Base-by-base conservation (phyloP, 2,797 vertebrate genomes). In the Pseudopleuronectes americanus region DNA sequence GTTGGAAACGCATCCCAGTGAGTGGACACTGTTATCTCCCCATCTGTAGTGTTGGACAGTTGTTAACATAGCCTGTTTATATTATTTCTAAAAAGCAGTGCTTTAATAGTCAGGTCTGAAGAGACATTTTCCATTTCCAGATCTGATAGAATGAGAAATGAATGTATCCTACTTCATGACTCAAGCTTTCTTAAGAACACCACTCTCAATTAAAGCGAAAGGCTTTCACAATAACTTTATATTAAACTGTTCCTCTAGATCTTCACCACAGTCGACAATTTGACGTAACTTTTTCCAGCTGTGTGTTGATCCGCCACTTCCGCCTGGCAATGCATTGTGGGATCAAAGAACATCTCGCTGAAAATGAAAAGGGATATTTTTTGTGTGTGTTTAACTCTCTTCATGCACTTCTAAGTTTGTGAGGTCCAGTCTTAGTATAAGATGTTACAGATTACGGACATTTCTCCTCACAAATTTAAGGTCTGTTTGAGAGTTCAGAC, bases 141-240 rank as follows among this genome's bases (percentile, higher is more conserved):
- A 26, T n/a, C 31, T 10, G 31, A 33, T 33, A 10, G 31, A 9
- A 33, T 8, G 31, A 72, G 6, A 43, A 62, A 53, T n/a, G 19
- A 68, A 19, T 23, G 19, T 33, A 10, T 33, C 31, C 31, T 4
- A 45, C 4, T 22, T 33, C 24, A 21, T 33, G 4, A 68, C 19
- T 38, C 4, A 23, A 38, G 53, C 47, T 67, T 60, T 63, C 51
- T 71, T 67, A 48, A 8, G 10, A 64, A 13, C 26, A 52, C 49
- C 13, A 23, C 70, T 55, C 1, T 14, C 58, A 65, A 64, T 71
- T 71, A 60, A 68, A 68, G 38, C 56, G 5, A 79, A 45, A 28
- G 41, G 19, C 64, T 76, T 80, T 66, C 41, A 19, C 60, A 71
- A 57, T 54, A 31, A 61, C n/a, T 67, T 71, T 47, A 69, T 36